Conservation (phyloP, 2,113 vertebrate genomes). For the Gambusia holbrooki region DNA sequence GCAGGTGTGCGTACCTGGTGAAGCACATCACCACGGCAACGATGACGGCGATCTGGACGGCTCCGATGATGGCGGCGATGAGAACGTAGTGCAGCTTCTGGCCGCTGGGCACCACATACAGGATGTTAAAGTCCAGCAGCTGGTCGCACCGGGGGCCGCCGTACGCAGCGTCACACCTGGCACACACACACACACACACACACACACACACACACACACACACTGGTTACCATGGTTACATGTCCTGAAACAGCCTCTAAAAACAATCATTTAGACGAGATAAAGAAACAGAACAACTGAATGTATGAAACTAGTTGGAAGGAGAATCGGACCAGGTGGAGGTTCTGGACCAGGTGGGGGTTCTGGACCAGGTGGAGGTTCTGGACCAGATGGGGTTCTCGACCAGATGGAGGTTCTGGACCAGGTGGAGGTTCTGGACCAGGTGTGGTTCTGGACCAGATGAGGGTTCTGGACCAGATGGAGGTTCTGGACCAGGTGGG, state of each 20-base stretch:
- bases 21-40: constrained; percentile 99
- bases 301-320: neutral
- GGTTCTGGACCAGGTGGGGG: neutral
- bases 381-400: too few relatives aligned
- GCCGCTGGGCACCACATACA: constrained; percentile 97
- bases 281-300: neutral
- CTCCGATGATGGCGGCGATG: constrained; percentile 97
- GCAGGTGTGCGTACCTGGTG: constrained; percentile 83
- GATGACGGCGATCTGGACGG: constrained; percentile 97
- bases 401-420: too few relatives aligned
- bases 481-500: too few relatives aligned
- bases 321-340: neutral
- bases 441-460: too few relatives aligned
- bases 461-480: too few relatives aligned
- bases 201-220: constrained; percentile 58
- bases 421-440: too few relatives aligned
- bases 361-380: too few relatives aligned
- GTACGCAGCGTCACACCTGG: constrained; percentile 94
- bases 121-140: constrained; percentile 94
- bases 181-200: constrained; percentile 71
- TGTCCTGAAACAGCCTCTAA: too few relatives aligned
- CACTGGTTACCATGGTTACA: neutral
- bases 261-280: too few relatives aligned
- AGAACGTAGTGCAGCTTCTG: constrained; percentile 98
- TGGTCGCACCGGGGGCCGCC: constrained; percentile 95